A percentile compares a stretch with the other conserved stretches of the same genome.
Conservation (phyloP, 2,797 vertebrate genomes). For the Alauda arvensis region DNA sequence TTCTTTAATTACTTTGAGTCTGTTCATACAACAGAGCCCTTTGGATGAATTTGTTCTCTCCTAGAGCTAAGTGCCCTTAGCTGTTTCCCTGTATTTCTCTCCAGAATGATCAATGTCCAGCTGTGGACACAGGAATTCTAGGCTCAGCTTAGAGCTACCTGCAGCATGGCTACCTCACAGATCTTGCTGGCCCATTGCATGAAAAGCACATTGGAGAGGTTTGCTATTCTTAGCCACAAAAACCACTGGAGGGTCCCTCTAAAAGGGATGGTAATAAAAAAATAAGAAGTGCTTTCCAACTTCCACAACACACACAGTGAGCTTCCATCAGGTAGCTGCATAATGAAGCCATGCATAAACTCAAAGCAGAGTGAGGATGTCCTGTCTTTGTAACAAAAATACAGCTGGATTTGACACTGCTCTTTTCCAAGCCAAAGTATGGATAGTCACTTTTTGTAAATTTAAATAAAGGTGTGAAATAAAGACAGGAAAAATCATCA, state of each 20-base stretch:
- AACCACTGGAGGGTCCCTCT: not conserved
- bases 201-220: not conserved
- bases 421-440: not conserved
- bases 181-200: not conserved
- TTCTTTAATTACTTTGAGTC: not conserved
- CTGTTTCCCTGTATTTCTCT: not conserved
- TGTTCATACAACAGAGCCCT: not conserved
- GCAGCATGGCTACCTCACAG: not conserved
- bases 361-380: not conserved
- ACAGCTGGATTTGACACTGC: not conserved
- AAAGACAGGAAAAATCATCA: not conserved
- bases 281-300: not conserved
- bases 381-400: not conserved
- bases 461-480: not conserved
- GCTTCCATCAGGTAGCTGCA: not conserved
- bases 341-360: not conserved
- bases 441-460: not conserved
- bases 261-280: not conserved
- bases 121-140: not conserved
- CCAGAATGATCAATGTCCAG: not conserved
- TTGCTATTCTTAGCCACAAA: not conserved
- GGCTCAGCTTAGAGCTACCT: not conserved
- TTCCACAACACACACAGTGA: fast-evolving
- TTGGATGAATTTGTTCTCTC: not conserved
- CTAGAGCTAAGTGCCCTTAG: not conserved